These are phyloP conservation scores for Cuniculus paca DNA, from an alignment of 2,797 vertebrate species.

Conservation along the genomic window DNA sequence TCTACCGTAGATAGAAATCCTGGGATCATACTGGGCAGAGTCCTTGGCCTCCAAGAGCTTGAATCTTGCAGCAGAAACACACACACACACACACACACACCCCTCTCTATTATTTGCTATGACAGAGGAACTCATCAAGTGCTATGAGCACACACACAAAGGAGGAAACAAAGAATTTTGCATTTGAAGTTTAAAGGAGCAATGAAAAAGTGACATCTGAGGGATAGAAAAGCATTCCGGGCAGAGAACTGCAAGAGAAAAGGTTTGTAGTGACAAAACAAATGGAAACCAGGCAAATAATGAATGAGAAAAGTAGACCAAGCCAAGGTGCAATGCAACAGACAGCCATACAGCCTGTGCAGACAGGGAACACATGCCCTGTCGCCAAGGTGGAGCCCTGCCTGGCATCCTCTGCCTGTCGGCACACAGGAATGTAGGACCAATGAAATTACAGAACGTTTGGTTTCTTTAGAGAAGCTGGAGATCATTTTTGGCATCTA, in stretches of 20 bases:
- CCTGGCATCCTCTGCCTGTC: background rate
- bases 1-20: background rate
- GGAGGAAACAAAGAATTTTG: conserved; percentile 25
- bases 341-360: background rate
- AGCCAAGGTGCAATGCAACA: background rate
- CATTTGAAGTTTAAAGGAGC: background rate
- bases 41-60: background rate
- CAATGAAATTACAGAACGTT: background rate
- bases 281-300: background rate
- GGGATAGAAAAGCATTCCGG: background rate
- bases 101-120: background rate
- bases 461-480: conserved; percentile 43
- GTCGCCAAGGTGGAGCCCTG: background rate
- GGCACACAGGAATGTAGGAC: background rate
- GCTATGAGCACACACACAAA: background rate
- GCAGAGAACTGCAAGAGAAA: conserved; percentile 26
- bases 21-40: background rate
- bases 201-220: background rate
- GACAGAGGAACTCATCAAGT: background rate
- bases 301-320: background rate
- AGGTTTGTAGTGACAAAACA: background rate
- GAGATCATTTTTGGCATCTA: conserved; percentile 11
- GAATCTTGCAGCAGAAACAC: background rate
- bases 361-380: background rate
- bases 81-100: background rate